phyloP scores from a whole-genome alignment of 2,113 vertebrate species.

The Genyomyrus donnyi region DNA sequence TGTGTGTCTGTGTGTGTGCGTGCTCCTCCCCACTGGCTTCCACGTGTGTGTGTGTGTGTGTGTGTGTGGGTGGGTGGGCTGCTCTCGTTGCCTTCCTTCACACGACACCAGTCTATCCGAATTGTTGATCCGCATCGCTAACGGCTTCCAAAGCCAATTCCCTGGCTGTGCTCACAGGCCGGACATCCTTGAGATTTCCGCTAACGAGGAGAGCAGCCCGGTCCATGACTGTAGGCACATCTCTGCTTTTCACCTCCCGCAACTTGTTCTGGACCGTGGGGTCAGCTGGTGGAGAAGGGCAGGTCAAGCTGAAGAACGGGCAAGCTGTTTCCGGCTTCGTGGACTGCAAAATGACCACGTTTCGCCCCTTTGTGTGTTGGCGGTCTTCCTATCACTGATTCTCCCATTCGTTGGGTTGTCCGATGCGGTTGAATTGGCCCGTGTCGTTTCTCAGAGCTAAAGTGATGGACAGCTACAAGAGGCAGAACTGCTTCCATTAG shows the following conservation, averaged over 20 bases:
- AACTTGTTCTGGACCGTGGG: background rate
- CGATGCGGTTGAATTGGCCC: background rate
- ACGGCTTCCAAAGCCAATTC: background rate
- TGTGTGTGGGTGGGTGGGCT: background rate
- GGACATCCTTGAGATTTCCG: conserved; percentile 7
- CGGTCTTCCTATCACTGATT: background rate
- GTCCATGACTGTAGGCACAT: background rate
- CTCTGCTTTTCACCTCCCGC: background rate
- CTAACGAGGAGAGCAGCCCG: background rate
- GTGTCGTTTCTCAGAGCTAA: background rate
- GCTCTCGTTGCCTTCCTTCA: background rate
- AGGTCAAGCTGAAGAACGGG: background rate
- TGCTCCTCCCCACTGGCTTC: background rate
- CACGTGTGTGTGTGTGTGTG: background rate
- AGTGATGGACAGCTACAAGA: background rate
- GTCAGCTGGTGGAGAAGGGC: background rate
- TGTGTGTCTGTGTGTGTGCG: background rate
- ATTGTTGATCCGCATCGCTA: background rate
- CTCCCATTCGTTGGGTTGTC: background rate
- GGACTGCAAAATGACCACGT: background rate
- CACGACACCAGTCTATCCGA: background rate
- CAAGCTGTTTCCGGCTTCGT: background rate
- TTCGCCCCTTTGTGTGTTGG: background rate
- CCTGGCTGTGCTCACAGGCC: background rate
- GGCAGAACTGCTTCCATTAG: background rate